A percentile compares a stretch with the other conserved stretches of the same genome.
Conservation (phyloP, 2,797 vertebrate genomes). For the Microchirus variegatus region DNA sequence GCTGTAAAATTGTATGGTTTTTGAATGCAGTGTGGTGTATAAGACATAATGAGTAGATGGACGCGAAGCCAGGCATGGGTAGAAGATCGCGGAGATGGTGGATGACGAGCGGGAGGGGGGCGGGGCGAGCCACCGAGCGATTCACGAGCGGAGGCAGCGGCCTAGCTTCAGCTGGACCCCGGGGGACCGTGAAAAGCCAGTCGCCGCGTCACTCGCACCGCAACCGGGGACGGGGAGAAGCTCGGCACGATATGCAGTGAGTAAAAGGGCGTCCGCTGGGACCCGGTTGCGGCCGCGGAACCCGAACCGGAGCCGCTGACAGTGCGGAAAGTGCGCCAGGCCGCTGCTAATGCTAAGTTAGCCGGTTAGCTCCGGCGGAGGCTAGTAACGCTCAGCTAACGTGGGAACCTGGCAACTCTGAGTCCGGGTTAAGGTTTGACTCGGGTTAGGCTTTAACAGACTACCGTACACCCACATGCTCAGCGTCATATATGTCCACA, state of each 20-base stretch:
- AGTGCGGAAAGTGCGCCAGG: slow-evolving; percentile 30
- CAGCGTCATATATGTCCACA: too few relatives aligned
- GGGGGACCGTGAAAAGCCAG: background rate
- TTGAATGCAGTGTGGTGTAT: too few relatives aligned
- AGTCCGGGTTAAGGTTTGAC: too few relatives aligned
- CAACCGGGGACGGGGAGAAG: slow-evolving; percentile 12
- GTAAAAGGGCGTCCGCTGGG: slow-evolving; percentile 18
- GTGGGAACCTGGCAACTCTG: background rate
- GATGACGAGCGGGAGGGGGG: too few relatives aligned
- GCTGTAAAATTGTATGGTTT: too few relatives aligned
- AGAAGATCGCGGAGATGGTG: slow-evolving; percentile 42
- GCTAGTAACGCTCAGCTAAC: too few relatives aligned
- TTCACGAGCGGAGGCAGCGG: slow-evolving; percentile 2
- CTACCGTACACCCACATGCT: too few relatives aligned
- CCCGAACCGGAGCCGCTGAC: slow-evolving; percentile 33
- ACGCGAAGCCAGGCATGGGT: slow-evolving; percentile 14
- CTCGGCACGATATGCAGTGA: slow-evolving; percentile 72
- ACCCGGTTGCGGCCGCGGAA: accelerated
- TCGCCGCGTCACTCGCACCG: background rate
- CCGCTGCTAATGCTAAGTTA: slow-evolving; percentile 46
- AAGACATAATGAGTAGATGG: background rate
- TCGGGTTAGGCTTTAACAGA: too few relatives aligned
- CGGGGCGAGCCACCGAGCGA: slow-evolving; percentile 46
- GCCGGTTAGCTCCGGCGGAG: slow-evolving; percentile 25
- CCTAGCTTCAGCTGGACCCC: slow-evolving; percentile 12